A percentile compares a stretch with the other conserved stretches of the same genome.
Evolutionary conservation across 2,113 vertebrate species (phyloP).

Genomic region (Oreochromis aureus): DNA sequence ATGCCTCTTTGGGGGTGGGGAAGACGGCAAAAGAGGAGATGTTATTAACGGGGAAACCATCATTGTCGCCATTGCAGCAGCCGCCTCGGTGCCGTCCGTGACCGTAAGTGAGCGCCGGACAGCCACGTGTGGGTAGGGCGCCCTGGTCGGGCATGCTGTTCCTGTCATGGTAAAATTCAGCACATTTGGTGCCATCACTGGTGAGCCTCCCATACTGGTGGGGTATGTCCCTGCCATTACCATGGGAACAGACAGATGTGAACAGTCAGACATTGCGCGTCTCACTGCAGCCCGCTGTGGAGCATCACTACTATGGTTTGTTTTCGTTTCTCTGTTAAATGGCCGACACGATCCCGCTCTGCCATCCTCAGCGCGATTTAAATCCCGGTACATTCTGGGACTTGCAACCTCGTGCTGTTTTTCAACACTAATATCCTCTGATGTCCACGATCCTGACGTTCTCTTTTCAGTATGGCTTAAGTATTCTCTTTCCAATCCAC

Average conservation of each 20-base stretch:
- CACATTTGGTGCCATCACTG: background rate
- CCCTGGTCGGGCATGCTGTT: constrained; percentile 17
- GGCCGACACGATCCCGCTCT: background rate
- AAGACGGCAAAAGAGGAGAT: constrained; percentile 48
- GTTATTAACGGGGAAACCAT: constrained; percentile 35
- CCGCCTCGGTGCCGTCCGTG: constrained; percentile 61
- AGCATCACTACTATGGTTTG: constrained; percentile 35
- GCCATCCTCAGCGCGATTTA: constrained; percentile 12
- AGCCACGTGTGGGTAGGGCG: constrained; percentile 57
- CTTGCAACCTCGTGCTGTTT: background rate
- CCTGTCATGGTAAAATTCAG: constrained; percentile 22
- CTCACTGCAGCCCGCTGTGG: constrained; percentile 68
- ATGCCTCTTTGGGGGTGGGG: constrained; percentile 63
- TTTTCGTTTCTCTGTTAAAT: constrained; percentile 18
- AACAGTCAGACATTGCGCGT: constrained; percentile 88
- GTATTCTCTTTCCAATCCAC: background rate
- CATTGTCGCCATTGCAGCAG: constrained; percentile 27
- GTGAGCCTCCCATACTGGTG: constrained; percentile 72
- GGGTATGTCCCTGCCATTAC: constrained; percentile 68
- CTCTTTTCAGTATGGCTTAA: background rate
- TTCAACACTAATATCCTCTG: background rate
- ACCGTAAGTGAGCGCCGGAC: constrained; percentile 82
- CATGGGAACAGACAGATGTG: constrained; percentile 85
- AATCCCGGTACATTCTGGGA: background rate
- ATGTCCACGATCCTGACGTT: background rate